Evolutionary conservation across 1,140 invertebrate genomes (phyloP), one percentile per base, ranked within the genome.

Genomic region (Pseudomyrmex concolor): DNA sequence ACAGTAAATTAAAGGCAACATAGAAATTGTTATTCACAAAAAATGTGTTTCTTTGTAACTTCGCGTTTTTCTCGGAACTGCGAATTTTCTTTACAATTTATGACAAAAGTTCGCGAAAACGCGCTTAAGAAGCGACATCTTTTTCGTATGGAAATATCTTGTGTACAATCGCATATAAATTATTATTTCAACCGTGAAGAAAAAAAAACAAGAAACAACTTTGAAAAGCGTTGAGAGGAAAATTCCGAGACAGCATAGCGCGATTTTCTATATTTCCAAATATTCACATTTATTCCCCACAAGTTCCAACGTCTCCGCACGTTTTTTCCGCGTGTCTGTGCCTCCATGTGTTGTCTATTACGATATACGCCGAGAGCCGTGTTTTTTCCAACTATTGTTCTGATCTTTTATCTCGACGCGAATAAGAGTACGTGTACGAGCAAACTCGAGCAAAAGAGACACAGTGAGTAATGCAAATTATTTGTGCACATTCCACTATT

Each of bases 181-280:
- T 34, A 34, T 34, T 34, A 34, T 34, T 34, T 34, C 5, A 34
- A 34, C 5, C 34, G 34, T 1, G 5, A 34, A 34, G 7, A 34
- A 34, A 34, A 34, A 0, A 34, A 0, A 34, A 25, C 22, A 25
- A 25, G 25, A 34, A 34, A 34, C 34, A 34, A 34, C 34, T 34
- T 34, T 12, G 5, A n/a, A 22, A 72, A 55, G 57, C 43, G n/a
- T 45, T 7, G 43, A 59, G 19, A 15, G 2, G 19, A 72, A 19
- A 55, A 76, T 83, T 55, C 59, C 80, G 86, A 87, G 72, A 70
- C 70, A 84, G 73, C 86, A 34, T 70, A 55, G 60, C 67, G 81
- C 66, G 55, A 13, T 51, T 51, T 51, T 51, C 54, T 73, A 55
- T 48, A 68, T 88, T 83, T 70, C 57, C 57, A 63, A 73, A 78